Percentiles rank a stretch among this genome's conserved stretches.
Conservation (phyloP, 2,888 invertebrate species). For the Lagria hirta region DNA sequence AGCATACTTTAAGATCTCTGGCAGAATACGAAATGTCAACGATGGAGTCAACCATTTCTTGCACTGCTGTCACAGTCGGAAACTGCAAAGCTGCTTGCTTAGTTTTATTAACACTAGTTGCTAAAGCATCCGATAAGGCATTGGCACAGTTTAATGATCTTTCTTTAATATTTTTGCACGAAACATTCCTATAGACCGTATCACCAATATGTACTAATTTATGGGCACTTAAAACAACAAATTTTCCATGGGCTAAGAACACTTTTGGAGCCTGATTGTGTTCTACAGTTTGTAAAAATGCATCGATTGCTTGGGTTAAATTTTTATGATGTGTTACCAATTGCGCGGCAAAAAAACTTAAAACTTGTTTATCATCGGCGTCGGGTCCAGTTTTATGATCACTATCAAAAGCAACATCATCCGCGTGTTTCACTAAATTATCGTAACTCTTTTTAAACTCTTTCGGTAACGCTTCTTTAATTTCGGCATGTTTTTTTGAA, state of each 20-base stretch:
- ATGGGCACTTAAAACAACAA: constrained; percentile 91
- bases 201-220: constrained; percentile 93
- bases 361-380: constrained; percentile 78
- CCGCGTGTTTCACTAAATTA: constrained; percentile 71
- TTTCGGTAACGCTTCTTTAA: constrained; percentile 71
- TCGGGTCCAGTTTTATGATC: constrained; percentile 59
- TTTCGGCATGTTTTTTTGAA: constrained; percentile 71
- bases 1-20: constrained; percentile 72
- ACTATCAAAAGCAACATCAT: constrained; percentile 62
- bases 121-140: constrained; percentile 77
- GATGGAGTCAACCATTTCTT: constrained; percentile 91
- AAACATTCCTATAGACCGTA: constrained; percentile 84
- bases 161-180: constrained; percentile 71
- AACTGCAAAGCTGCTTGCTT: constrained; percentile 90
- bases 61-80: constrained; percentile 86
- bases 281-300: constrained; percentile 87
- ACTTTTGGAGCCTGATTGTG: constrained; percentile 92
- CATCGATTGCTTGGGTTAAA: constrained; percentile 86
- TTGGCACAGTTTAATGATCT: constrained; percentile 76
- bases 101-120: constrained; percentile 81
- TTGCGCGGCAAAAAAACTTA: constrained; percentile 86
- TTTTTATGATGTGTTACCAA: constrained; percentile 82
- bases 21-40: constrained; percentile 84
- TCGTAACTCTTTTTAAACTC: constrained; percentile 76
- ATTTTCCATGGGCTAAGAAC: constrained; percentile 91